Base-by-base conservation (phyloP, 2,888 invertebrate species). In the Callinectes sapidus region DNA sequence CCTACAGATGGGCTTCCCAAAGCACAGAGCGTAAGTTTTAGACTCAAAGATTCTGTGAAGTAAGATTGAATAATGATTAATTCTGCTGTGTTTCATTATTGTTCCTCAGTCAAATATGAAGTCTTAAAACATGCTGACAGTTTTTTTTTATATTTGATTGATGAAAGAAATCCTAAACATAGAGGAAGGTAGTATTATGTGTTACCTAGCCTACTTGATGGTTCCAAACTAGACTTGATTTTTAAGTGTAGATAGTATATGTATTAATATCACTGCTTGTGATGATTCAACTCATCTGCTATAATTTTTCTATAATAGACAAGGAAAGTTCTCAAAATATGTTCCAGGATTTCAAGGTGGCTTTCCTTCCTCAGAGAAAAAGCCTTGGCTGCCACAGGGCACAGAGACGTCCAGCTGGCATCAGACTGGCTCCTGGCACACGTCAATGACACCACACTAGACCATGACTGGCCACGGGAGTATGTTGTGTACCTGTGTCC, bases 361-460 rank as follows among this genome's bases (percentile, higher is more conserved):
- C 23, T n/a, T 18, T 28, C 55, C 28, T 35, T 87, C n/a, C 48
- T 91, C 95, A 98, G 98, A 85, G 97, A 98, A 95, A 98, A 98
- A 95, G 98, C 98, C 8, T 96, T 98, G 94, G 98, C 98, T 28
- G 98, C 98, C 16, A 98, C 98, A 5, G 98, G 98, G 32, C 97
- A 98, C 95, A 96, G 97, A 93, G 98, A 98, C 94, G 98, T 98
- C 48, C 98, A 98, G 95, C 96, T 98, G 94, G 98, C 98, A 14
- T 98, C 98, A 0, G 98, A 98, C 95, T 98, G 98, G 98, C 96
- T 98, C 18, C 95, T 98, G 94, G 98, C 98, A 13, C 98, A 98
- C 95, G 98, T 98, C 0, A 97, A 98, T 95, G 98, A 98, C 96
- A 97, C 97, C 0, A 97, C 97, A 35, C 96, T 98, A 89, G 98